Evolutionary conservation across 2,797 vertebrate species (phyloP).

Genomic region (Champsocephalus esox): DNA sequence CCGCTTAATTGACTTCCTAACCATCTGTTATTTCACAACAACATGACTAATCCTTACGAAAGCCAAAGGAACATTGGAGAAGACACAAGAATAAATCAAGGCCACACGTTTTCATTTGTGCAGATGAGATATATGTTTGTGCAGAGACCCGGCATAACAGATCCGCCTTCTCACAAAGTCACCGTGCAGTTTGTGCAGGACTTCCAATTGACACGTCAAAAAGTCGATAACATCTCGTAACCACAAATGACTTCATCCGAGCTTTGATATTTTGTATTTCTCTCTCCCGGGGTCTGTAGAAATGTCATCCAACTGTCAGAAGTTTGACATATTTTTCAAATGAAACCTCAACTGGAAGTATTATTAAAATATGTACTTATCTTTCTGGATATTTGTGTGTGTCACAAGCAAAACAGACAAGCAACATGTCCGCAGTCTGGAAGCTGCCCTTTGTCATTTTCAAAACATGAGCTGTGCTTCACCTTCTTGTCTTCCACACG

Average conservation of each 20-base stretch:
- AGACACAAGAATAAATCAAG: too few species aligned
- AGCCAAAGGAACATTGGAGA: neutral
- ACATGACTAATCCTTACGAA: neutral
- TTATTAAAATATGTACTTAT: neutral
- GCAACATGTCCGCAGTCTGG: neutral
- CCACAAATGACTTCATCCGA: too few species aligned
- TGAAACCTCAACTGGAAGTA: neutral
- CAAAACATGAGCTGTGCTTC: neutral
- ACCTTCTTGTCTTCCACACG: rapidly evolving
- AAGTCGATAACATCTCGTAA: too few species aligned
- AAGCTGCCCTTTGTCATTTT: neutral
- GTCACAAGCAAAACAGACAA: neutral
- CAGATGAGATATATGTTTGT: too few species aligned
- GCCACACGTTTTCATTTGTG: too few species aligned
- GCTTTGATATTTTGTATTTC: too few species aligned
- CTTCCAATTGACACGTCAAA: too few species aligned
- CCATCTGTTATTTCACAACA: neutral
- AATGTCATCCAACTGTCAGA: neutral
- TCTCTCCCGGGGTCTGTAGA: too few species aligned
- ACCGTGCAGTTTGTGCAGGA: too few species aligned
- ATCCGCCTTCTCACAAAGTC: too few species aligned
- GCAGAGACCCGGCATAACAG: too few species aligned
- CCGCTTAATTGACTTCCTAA: neutral
- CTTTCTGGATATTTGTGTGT: neutral
- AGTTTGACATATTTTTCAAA: neutral